Evolutionary conservation across 2,888 invertebrate species (phyloP).

Genomic region (Carabus problematicus): DNA sequence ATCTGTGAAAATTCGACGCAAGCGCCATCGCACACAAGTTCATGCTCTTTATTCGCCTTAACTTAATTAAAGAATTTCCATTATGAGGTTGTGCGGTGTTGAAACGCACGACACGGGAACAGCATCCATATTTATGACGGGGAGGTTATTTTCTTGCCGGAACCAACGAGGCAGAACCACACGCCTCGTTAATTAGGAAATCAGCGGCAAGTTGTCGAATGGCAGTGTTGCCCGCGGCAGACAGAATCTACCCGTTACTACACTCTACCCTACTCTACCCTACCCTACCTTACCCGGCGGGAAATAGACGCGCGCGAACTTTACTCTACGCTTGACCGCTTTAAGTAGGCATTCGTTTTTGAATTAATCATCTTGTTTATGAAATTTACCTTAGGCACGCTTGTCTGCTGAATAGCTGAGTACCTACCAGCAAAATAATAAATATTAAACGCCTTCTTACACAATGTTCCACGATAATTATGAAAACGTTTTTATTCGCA

Average conservation of each 20-base stretch:
- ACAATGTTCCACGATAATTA: no score
- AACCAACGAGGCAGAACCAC: constrained; percentile 39
- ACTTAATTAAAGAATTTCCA: constrained; percentile 40
- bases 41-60: constrained; percentile 33
- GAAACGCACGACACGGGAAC: neutral
- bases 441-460: no score
- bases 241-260: no score
- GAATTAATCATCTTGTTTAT: constrained; percentile 30
- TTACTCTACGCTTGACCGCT: no score
- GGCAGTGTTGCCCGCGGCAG: no score
- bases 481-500: no score
- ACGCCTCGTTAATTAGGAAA: constrained; percentile 40
- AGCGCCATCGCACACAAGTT: constrained; percentile 21
- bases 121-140: constrained; percentile 24
- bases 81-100: constrained; percentile 22
- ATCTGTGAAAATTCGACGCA: constrained; percentile 35
- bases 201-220: constrained; percentile 2
- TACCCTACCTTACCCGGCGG: no score
- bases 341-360: constrained; percentile 24
- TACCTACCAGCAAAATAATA: no score
- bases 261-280: no score
- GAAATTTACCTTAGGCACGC: no score
- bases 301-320: no score
- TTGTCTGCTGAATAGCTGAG: no score
- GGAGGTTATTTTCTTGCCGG: constrained; percentile 26